Percentiles rank a stretch among this genome's conserved stretches.
Conservation (phyloP, 1,140 invertebrate genomes). For the Cherax destructor region DNA sequence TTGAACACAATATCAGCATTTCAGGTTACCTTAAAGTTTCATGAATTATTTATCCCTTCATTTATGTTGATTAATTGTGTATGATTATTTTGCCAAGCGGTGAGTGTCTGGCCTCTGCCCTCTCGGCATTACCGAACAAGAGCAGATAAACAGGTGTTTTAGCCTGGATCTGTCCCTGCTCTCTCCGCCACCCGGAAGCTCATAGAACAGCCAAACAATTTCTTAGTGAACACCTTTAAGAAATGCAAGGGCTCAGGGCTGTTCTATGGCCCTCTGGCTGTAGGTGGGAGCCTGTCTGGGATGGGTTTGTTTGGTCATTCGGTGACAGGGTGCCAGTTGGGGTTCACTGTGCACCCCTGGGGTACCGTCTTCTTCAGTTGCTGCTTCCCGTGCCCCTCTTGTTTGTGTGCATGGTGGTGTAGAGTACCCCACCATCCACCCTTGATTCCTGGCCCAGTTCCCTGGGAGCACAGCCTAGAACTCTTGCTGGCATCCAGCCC, state of each 20-base stretch:
- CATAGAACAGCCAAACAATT: slow-evolving; percentile 72
- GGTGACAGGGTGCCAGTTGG: slow-evolving; percentile 66
- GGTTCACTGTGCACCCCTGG: slow-evolving; percentile 46
- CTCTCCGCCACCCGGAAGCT: slow-evolving; percentile 70
- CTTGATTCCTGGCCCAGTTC: slow-evolving; percentile 55
- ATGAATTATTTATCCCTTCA: slow-evolving; percentile 71
- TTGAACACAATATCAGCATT: slow-evolving; percentile 71
- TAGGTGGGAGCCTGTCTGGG: slow-evolving; percentile 61
- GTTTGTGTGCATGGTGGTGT: slow-evolving; percentile 56
- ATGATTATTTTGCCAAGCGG: slow-evolving; percentile 71
- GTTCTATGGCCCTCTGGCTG: slow-evolving; percentile 72
- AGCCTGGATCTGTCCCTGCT: slow-evolving; percentile 66
- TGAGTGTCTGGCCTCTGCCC: slow-evolving; percentile 68
- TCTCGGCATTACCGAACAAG: slow-evolving; percentile 57
- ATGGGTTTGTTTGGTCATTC: slow-evolving; percentile 65
- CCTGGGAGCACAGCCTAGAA: slow-evolving; percentile 44
- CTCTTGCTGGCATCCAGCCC: slow-evolving; percentile 65
- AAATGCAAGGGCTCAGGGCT: slow-evolving; percentile 73
- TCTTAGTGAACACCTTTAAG: slow-evolving; percentile 71
- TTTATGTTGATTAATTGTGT: slow-evolving; percentile 72
- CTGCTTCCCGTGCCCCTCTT: slow-evolving; percentile 62
- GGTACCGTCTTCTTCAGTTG: slow-evolving; percentile 57
- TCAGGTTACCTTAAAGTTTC: slow-evolving; percentile 72
- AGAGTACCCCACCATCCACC: slow-evolving; percentile 10
- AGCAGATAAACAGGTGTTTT: slow-evolving; percentile 57